Base-by-base conservation (phyloP, 2,888 invertebrate species). In the Clanis bilineata region DNA sequence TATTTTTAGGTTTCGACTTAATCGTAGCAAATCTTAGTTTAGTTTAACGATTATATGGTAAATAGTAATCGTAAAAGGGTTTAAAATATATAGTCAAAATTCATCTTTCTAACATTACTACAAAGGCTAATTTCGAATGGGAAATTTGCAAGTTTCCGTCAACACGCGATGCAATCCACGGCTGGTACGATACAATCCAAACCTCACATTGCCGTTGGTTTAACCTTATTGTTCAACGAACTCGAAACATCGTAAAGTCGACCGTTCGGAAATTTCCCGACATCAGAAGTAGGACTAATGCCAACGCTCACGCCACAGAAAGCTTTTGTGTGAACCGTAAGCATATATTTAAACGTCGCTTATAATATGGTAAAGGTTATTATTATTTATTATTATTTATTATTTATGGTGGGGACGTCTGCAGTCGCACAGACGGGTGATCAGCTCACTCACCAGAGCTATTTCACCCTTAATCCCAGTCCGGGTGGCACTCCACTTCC, bases 161-260 rank as follows among this genome's bases (percentile, higher is more conserved):
- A n/a, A 9, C 28, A 47, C 7, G 28, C 12, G 51, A 51, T 28
- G 32, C 15, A 28, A 51, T 3, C 2, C 51, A 28, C 51, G 10
- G 10, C 18, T 12, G 25, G 45, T n/a, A 23, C 28, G 9, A 51
- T 51, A 51, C 18, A 18, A 51, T 18, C 28, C 18, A 32, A 32
- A 32, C 18, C 32, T 18, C 18, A 18, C 18, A 51, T 51, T 32
- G 18, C 28, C 28, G 18, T 32, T 51, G 51, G 28, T 51, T 51
- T 51, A 51, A 51, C 51, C 51, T 32, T 25, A 51, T 51, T 51
- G 51, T 51, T 10, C 51, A 51, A 51, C 28, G 51, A 51, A 9
- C 51, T 32, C 9, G 51, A 51, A 51, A 51, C 32, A 51, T 51
- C 32, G 32, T 51, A 51, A 32, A 32, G 28, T 51, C 18, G 51